These are phyloP conservation scores for Arremon aurantiirostris DNA, from an alignment of 2,797 vertebrate genomes.

Conservation along the genomic window DNA sequence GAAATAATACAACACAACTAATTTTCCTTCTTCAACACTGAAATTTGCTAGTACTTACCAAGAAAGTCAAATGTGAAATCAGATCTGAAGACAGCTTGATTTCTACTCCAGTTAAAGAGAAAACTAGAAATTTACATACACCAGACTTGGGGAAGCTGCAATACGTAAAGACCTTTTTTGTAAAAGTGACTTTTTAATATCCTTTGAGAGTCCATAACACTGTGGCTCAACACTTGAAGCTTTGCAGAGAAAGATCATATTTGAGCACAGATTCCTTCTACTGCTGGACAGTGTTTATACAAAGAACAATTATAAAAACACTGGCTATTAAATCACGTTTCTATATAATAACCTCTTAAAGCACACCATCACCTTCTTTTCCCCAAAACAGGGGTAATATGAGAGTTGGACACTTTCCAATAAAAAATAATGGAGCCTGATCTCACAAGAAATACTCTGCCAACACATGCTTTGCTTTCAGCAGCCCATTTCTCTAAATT, in stretches of 20 bases:
- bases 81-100: background rate
- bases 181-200: background rate
- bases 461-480: background rate
- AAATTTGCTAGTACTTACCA: background rate
- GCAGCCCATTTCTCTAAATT: background rate
- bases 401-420: background rate
- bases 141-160: background rate
- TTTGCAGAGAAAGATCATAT: background rate
- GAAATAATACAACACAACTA: background rate
- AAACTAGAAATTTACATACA: background rate
- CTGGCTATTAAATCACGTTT: background rate
- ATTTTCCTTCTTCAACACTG: background rate
- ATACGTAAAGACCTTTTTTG: background rate
- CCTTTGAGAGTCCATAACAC: fast-evolving
- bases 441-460: background rate
- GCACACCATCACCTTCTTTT: background rate
- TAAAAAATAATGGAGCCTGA: background rate
- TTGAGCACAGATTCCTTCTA: background rate
- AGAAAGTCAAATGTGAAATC: background rate
- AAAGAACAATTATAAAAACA: background rate
- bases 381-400: background rate
- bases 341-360: background rate
- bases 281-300: background rate
- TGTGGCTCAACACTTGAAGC: background rate
- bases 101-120: background rate